These are phyloP conservation scores for Sinopyrophorus schimmeli DNA, from an alignment of 2,888 invertebrate species.

Conservation along the genomic window DNA sequence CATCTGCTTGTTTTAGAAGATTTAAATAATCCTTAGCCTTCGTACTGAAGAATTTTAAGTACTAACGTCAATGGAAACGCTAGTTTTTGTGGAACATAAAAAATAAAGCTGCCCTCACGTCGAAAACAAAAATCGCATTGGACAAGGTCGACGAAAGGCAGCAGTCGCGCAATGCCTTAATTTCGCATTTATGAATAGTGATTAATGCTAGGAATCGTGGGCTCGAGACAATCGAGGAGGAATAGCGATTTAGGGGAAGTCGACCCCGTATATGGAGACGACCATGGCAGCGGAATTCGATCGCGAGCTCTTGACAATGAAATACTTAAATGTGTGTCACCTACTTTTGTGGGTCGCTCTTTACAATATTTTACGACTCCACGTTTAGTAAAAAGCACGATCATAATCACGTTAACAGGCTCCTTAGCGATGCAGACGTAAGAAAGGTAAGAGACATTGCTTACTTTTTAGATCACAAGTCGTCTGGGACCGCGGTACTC, in stretches of 20 bases:
- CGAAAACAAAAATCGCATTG: too few species aligned
- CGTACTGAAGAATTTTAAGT: too few species aligned
- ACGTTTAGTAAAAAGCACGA: conserved; percentile 9
- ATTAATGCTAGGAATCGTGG: too few species aligned
- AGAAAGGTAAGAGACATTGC: conserved; percentile 7
- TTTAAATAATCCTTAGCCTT: too few species aligned
- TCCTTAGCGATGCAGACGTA: conserved; percentile 3
- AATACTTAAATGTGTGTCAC: conserved; percentile 35
- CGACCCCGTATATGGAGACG: conserved; percentile 15
- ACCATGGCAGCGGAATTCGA: conserved; percentile 25
- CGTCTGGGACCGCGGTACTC: not conserved
- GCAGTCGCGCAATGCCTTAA: too few species aligned
- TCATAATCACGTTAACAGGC: conserved; percentile 5
- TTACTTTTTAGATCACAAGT: conserved; percentile 9
- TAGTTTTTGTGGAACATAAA: too few species aligned
- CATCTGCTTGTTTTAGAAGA: too few species aligned
- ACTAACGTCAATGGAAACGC: too few species aligned
- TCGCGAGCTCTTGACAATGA: conserved; percentile 34
- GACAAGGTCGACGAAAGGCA: too few species aligned
- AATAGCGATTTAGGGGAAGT: conserved; percentile 4
- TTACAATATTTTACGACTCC: conserved; percentile 20
- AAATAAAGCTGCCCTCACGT: too few species aligned
- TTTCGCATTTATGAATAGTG: too few species aligned
- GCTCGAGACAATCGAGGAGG: too few species aligned
- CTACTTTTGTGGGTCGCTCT: conserved; percentile 32